A percentile compares a stretch with the other conserved stretches of the same genome.
Evolutionary conservation across 2,797 vertebrate species (phyloP).

Genomic region (Clarias platycephalus): DNA sequence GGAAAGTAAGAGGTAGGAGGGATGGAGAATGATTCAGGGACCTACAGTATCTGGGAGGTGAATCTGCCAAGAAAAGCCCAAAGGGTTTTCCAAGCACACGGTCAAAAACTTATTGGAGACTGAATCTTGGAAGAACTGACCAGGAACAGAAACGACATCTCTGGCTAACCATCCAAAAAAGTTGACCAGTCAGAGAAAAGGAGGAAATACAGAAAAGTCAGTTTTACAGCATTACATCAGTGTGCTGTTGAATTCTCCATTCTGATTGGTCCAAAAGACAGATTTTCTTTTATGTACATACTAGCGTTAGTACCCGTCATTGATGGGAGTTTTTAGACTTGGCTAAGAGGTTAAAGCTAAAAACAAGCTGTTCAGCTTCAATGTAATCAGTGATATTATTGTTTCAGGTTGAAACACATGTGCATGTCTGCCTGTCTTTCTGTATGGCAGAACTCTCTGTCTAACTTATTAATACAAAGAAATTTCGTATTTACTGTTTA

Average conservation of each 20-base stretch:
- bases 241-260: not conserved
- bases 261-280: not conserved
- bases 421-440: too few relatives aligned
- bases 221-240: not conserved
- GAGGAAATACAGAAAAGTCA: not conserved
- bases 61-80: conserved; percentile 38
- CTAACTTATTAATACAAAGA: too few relatives aligned
- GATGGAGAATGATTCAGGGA: conserved; percentile 17
- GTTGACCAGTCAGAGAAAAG: conserved; percentile 6
- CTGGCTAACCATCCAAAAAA: conserved; percentile 33
- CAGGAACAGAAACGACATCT: conserved; percentile 45
- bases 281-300: not conserved
- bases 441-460: too few relatives aligned
- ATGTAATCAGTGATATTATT: too few relatives aligned
- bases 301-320: too few relatives aligned
- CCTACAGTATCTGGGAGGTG: not conserved
- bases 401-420: too few relatives aligned
- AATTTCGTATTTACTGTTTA: too few relatives aligned
- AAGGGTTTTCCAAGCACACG: conserved; percentile 22
- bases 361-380: too few relatives aligned
- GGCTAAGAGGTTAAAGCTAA: too few relatives aligned
- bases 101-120: conserved; percentile 30
- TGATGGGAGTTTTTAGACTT: too few relatives aligned
- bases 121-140: conserved; percentile 38
- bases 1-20: conserved; percentile 11